These are phyloP conservation scores for Furnarius figulus DNA, from an alignment of 2,113 vertebrate species.

Conservation along the genomic window DNA sequence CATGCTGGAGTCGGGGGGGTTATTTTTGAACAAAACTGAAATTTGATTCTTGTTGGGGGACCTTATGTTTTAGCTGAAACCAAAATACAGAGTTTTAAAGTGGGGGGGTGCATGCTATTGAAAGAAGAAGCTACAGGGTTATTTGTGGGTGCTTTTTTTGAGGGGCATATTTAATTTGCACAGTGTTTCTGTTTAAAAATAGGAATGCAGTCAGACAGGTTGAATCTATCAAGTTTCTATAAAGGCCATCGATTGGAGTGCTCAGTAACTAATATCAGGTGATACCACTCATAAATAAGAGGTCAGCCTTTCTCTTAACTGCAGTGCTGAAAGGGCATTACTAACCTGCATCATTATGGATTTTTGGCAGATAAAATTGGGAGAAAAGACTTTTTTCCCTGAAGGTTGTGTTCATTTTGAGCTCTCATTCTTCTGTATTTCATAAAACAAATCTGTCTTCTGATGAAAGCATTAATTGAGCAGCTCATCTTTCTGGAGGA, in stretches of 20 bases:
- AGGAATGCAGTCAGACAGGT: not conserved
- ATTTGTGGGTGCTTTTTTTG: not conserved
- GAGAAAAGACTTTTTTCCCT: not conserved
- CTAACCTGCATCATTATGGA: not conserved
- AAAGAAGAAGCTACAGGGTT: not conserved
- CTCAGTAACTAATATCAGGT: not conserved
- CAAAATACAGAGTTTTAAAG: not conserved
- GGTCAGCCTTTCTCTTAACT: not conserved
- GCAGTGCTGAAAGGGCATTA: not conserved
- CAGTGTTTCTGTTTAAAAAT: not conserved
- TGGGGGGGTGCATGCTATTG: not conserved
- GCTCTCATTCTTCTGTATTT: not conserved
- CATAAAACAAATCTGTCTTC: not conserved
- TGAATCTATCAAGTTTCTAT: not conserved
- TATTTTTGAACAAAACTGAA: not conserved
- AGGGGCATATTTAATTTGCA: not conserved
- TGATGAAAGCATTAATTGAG: not conserved
- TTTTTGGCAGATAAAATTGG: not conserved
- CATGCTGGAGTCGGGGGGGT: not conserved
- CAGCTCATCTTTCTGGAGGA: not conserved
- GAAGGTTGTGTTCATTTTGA: not conserved
- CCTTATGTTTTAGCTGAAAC: not conserved
- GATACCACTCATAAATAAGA: not conserved
- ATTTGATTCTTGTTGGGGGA: not conserved
- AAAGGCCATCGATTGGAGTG: accelerated